A percentile compares a stretch with the other conserved stretches of the same genome.
Conservation (phyloP, 2,888 invertebrate species). For the Eupithecia subfuscata region DNA sequence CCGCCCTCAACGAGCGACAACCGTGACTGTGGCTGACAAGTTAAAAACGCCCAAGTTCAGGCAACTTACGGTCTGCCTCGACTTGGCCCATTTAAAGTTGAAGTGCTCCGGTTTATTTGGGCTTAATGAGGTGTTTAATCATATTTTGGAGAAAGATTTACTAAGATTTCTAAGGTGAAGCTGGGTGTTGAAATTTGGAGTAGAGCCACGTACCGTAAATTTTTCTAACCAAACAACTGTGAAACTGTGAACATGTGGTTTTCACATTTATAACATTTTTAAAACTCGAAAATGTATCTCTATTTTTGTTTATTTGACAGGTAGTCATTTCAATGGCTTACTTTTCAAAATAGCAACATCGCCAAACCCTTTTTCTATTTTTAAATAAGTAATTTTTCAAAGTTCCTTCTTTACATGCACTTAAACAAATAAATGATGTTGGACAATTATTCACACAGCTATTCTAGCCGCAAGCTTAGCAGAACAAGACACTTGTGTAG, state of each 20-base stretch:
- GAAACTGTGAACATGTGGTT: not conserved
- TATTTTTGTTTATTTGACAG: no score
- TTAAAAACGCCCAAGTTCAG: constrained; percentile 13
- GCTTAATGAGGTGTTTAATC: constrained; percentile 29
- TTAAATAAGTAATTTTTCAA: not conserved
- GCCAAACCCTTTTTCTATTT: not conserved
- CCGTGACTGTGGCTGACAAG: constrained; percentile 6
- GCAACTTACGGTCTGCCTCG: constrained; percentile 5
- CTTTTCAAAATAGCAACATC: not conserved
- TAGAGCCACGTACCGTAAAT: not conserved
- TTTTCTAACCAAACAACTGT: not conserved
- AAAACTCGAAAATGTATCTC: no score
- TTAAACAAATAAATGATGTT: no score
- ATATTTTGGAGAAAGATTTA: constrained; percentile 19
- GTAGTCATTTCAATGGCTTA: no score
- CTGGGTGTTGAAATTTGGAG: constrained; percentile 23
- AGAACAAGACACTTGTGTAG: no score
- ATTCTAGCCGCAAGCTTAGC: no score
- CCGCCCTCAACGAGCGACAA: not conserved
- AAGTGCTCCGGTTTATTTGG: constrained; percentile 40
- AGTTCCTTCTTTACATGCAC: no score
- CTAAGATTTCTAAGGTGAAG: not conserved
- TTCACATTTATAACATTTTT: no score
- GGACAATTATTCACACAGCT: no score
- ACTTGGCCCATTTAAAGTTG: constrained; percentile 50